Evolutionary conservation across 2,113 vertebrate genomes (phyloP).

Genomic region (Morone saxatilis): DNA sequence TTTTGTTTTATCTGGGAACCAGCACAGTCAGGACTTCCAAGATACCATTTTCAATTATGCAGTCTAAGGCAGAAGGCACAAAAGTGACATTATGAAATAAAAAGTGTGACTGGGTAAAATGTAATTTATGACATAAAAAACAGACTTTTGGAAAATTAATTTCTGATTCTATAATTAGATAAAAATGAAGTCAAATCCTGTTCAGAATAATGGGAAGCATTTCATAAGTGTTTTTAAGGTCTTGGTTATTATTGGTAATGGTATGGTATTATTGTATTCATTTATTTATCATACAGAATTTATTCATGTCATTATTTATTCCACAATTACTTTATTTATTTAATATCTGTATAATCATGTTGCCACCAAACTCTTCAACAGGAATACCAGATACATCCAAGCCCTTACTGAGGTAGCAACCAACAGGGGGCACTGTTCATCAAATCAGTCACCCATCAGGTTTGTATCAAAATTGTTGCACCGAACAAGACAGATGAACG

Average conservation of each 20-base stretch:
- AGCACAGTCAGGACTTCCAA: too few relatives aligned
- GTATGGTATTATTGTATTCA: too few relatives aligned
- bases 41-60: too few relatives aligned
- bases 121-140: background rate
- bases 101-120: background rate
- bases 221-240: background rate
- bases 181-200: background rate
- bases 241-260: too few relatives aligned
- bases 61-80: too few relatives aligned
- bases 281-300: background rate
- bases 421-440: conserved; percentile 69
- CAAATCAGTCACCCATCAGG: conserved; percentile 45
- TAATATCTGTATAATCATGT: background rate
- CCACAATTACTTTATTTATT: background rate
- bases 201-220: background rate
- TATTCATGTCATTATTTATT: background rate
- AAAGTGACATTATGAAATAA: background rate
- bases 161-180: too few relatives aligned
- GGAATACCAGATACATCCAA: background rate
- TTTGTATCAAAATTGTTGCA: conserved; percentile 16
- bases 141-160: background rate
- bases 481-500: conserved; percentile 13
- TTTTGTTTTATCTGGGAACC: too few relatives aligned
- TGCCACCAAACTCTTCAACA: background rate
- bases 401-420: background rate